Evolutionary conservation across 2,888 invertebrate genomes (phyloP).

Genomic region (Vandiemenella viatica): DNA sequence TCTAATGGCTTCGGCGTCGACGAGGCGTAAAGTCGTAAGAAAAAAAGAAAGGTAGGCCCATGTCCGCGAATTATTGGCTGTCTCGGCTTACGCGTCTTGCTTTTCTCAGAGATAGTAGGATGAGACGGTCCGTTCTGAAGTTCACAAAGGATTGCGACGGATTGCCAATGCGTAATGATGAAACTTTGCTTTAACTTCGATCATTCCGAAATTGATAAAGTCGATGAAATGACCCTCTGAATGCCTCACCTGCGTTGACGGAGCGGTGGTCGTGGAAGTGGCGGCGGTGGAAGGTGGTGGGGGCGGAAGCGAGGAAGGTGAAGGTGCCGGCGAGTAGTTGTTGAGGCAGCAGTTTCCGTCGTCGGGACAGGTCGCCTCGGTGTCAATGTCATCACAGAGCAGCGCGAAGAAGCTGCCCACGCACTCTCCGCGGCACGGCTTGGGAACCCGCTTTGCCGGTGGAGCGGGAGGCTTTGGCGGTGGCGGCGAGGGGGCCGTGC

Average conservation of each 20-base stretch:
- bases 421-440: conserved; percentile 70
- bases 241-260: conserved; percentile 21
- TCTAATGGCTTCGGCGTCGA: too few species aligned
- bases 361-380: conserved; percentile 57
- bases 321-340: conserved; percentile 23
- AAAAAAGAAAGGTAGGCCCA: too few species aligned
- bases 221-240: too few species aligned
- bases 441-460: conserved; percentile 25
- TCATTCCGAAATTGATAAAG: too few species aligned
- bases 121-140: too few species aligned
- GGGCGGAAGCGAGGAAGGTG: conserved; percentile 2
- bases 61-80: too few species aligned
- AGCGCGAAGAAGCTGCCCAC: conserved; percentile 58
- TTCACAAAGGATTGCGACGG: too few species aligned
- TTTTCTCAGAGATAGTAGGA: too few species aligned
- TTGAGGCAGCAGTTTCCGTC: conserved; percentile 69
- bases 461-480: conserved; percentile 25
- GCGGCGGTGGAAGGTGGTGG: conserved; percentile 10
- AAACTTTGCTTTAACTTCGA: too few species aligned
- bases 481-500: conserved; percentile 20
- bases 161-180: too few species aligned
- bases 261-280: conserved; percentile 19
- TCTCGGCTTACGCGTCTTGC: too few species aligned
- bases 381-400: conserved; percentile 73
- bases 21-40: too few species aligned